Conservation (phyloP, 2,113 vertebrate species). For the Oenanthe melanoleuca region DNA sequence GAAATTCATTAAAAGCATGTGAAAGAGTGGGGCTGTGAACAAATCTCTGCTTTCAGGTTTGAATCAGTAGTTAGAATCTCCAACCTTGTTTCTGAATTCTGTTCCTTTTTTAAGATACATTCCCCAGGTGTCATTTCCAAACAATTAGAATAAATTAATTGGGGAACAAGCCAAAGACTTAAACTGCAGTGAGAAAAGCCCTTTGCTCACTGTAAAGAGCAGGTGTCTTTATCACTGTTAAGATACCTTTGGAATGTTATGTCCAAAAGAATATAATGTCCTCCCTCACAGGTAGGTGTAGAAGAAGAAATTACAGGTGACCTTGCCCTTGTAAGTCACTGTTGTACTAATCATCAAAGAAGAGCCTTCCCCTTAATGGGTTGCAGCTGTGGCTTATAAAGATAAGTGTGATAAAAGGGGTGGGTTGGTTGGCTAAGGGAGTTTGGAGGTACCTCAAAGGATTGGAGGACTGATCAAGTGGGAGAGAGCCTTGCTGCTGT, state of each 20-base stretch:
- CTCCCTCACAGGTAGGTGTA: neutral
- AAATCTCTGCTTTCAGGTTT: neutral
- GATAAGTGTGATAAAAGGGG: too few species aligned
- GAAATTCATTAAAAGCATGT: neutral
- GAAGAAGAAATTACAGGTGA: too few species aligned
- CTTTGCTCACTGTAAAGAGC: neutral
- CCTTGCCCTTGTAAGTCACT: too few species aligned
- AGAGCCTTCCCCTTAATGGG: too few species aligned
- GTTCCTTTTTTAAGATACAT: neutral
- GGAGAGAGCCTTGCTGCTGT: too few species aligned
- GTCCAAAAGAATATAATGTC: neutral
- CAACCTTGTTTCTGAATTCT: neutral
- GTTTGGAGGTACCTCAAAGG: too few species aligned
- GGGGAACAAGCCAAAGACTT: neutral
- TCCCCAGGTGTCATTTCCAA: neutral
- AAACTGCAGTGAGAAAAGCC: neutral
- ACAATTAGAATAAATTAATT: neutral
- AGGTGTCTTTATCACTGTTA: neutral
- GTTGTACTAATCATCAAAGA: too few species aligned
- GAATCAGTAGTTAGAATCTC: neutral
- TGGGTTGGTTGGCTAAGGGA: too few species aligned
- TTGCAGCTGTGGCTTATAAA: too few species aligned
- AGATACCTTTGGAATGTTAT: neutral
- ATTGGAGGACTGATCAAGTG: too few species aligned
- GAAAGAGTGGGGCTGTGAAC: neutral